Evolutionary conservation across 2,888 invertebrate species (phyloP), one percentile per base, ranked within the genome.

Genomic region (Diabrotica balteata): DNA sequence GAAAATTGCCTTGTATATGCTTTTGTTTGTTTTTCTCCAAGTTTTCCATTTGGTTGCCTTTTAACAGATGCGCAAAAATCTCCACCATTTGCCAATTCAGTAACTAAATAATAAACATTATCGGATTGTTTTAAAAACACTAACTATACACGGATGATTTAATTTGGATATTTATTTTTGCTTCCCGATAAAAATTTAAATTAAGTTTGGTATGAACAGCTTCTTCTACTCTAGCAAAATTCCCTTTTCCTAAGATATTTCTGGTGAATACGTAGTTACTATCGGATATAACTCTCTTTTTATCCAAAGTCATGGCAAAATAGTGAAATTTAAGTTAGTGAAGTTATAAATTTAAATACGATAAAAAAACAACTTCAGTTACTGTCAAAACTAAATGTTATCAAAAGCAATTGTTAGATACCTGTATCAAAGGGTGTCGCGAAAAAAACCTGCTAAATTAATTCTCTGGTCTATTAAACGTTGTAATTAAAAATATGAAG

Each of bases 201-300:
- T 90, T 88, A 61, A 92, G 88, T 64, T 90, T 82, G 71, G 86
- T 87, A 81, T 92, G 92, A 46, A 89, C 87, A 10, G 91, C 92
- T 80, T 92, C 90, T 80, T 91, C 91, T 57, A 93, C 92, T 76
- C 88, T 86, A 32, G 92, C 92, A 81, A 92, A 92, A 83, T 91
- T 92, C 70, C 92, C 93, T 82, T 91, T 92, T 54, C 92, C 92
- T 66, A 93, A 85, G 67, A 89, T 85, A 76, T 87, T 88, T 68
- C 90, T 91, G 66, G 90, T 90, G 87, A 92, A 89, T 77, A 87
- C 85, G 84, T 92, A 93, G 80, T 89, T 90, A 66, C 92, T 92
- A 75, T 92, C 87, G 83, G 85, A 86, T 79, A 87, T 85, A 73
- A 89, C 84, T 83, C 87, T 82, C 69, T 75, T 76, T 66, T 73